These are phyloP conservation scores for Sarotherodon lohbergeri DNA, from an alignment of 2,113 vertebrate species.

Conservation along the genomic window DNA sequence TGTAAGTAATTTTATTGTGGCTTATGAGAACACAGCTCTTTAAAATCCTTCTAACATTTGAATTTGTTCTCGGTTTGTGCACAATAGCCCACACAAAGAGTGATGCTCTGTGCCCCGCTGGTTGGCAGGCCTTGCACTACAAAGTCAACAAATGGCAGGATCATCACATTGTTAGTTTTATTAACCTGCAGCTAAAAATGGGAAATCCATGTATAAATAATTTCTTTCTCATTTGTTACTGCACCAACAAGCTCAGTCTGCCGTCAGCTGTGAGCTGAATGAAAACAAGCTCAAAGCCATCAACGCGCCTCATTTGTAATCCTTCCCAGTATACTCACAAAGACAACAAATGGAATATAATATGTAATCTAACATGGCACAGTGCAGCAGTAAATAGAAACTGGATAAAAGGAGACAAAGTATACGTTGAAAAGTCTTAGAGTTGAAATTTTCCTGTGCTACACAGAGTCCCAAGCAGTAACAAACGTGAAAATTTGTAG, in stretches of 20 bases:
- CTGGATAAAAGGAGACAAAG: not conserved
- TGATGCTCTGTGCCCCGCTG: not conserved
- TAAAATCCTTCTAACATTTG: not conserved
- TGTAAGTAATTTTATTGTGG: not conserved
- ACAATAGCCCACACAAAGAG: not conserved
- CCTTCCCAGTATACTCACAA: not conserved
- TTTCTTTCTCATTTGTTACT: conserved; percentile 32
- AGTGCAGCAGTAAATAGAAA: not conserved
- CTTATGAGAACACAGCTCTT: not conserved
- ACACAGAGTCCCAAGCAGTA: not conserved
- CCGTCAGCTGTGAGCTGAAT: not conserved
- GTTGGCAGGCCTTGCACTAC: not conserved
- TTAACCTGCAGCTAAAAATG: conserved; percentile 37
- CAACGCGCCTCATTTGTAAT: conserved; percentile 26
- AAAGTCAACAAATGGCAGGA: not conserved
- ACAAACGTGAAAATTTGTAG: not conserved
- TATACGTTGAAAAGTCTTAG: not conserved
- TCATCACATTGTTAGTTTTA: conserved; percentile 5
- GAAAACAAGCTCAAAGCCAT: conserved; percentile 35
- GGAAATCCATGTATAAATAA: conserved; percentile 38
- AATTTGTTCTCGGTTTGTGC: not conserved
- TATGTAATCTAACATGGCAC: not conserved
- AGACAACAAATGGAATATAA: not conserved
- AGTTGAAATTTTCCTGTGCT: not conserved
- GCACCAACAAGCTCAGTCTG: conserved; percentile 4